Evolutionary conservation across 2,797 vertebrate genomes (phyloP), one percentile per base, ranked within the genome.

Genomic region (Acanthurus lineatus): DNA sequence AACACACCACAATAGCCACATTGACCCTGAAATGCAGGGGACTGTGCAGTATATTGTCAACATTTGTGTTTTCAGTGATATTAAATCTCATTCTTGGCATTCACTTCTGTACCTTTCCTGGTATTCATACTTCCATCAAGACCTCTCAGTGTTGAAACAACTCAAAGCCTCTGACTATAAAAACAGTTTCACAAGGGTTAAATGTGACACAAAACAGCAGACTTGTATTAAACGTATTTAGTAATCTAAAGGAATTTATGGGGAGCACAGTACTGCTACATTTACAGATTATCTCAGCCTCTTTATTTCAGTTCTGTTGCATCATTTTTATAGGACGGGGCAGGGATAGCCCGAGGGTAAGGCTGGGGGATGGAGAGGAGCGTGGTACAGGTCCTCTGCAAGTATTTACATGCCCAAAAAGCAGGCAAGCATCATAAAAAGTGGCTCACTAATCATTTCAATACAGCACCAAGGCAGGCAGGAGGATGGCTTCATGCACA

Each of bases 361-460:
- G 77, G 67, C 85, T 86, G 87, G 82, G 88, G 88, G 85, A 77
- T 84, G 88, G 82, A 86, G 88, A 74, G 76, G 81, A 90, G 86
- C 9, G 56, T 15, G 76, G 86, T 81, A 72, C 63, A 82, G 87
- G 90, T 87, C 85, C 56, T 78, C 71, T 74, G 81, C 90, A 94
- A 91, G 92, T 87, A 83, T 85, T 88, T 87, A 90, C 89, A 91
- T 83, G 90, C 90, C 84, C 87, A 79, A 72, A 89, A 87, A 88
- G 82, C 83, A 93, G 87, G 76, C 76, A 72, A 83, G 89, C 81
- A 67, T 91, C 86, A 87, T 94, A 93, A 95, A 94, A 92, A 88
- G 87, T 62, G 77, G 64, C 81, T 83, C 88, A 83, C 91, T 94
- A 94, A 94, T 94, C 90, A 94, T 93, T 94, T 89, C 92, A 94